Percentiles rank a stretch among this genome's conserved stretches.
phyloP scores from a whole-genome alignment of 2,797 vertebrate species.

The Syndactyla subalaris region DNA sequence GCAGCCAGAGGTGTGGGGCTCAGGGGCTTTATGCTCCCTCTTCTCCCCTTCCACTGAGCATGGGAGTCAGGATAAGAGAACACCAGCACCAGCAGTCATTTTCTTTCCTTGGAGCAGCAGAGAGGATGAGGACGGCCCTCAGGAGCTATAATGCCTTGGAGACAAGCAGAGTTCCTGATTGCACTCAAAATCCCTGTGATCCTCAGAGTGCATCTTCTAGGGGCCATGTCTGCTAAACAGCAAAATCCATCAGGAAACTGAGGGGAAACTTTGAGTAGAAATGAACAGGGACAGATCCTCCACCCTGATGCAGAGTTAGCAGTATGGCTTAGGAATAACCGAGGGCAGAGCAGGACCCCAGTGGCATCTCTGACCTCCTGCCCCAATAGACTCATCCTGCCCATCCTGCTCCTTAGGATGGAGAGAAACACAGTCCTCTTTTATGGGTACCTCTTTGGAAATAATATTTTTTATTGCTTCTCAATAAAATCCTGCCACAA shows the following conservation, averaged over 20 bases:
- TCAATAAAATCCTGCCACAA: conserved; percentile 40
- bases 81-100: not conserved
- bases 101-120: not conserved
- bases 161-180: fast-evolving
- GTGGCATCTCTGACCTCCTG: fast-evolving
- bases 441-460: not conserved
- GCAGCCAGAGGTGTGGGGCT: not conserved
- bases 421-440: not conserved
- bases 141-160: not conserved
- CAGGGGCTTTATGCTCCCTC: not conserved
- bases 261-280: not conserved
- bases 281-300: not conserved
- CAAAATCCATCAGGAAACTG: not conserved
- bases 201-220: not conserved
- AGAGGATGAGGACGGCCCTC: not conserved
- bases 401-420: not conserved
- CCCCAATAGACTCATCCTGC: not conserved
- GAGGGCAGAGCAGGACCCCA: not conserved
- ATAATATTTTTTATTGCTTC: conserved; percentile 26
- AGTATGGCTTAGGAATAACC: not conserved
- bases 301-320: not conserved
- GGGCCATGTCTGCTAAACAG: not conserved
- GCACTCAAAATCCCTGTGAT: not conserved
- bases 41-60: not conserved
- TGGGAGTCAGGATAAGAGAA: not conserved